Percentiles rank a stretch among this genome's conserved stretches.
phyloP scores from a whole-genome alignment of 2,113 vertebrate species.

The Stegostoma tigrinum region DNA sequence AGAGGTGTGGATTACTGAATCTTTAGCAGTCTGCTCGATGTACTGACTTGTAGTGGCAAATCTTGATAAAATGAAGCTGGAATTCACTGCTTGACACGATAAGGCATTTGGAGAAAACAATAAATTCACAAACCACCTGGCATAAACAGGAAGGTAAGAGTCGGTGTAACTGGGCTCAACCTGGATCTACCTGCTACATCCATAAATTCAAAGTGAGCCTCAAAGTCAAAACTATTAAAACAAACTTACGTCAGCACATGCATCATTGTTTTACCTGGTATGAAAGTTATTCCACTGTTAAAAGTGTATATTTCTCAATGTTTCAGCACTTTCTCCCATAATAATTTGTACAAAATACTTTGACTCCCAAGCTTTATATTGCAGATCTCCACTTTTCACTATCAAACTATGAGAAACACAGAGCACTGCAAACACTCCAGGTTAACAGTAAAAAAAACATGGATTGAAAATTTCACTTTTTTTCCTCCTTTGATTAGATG shows the following conservation, averaged over 20 bases:
- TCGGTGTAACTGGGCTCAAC: not conserved
- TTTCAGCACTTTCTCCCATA: not conserved
- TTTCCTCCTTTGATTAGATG: not conserved
- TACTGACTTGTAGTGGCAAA: not conserved
- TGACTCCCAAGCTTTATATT: not conserved
- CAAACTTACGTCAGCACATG: not conserved
- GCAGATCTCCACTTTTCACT: not conserved
- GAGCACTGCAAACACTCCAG: not conserved
- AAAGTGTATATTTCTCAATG: not conserved
- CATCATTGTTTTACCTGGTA: not conserved
- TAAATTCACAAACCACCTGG: not conserved
- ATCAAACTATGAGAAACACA: not conserved
- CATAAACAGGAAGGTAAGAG: not conserved
- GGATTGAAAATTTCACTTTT: not conserved
- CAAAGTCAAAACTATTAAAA: not conserved
- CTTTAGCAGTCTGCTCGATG: not conserved
- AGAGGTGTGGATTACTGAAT: not conserved
- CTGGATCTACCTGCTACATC: not conserved
- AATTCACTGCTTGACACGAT: not conserved
- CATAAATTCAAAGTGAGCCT: not conserved
- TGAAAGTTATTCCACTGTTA: not conserved
- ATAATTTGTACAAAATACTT: not conserved
- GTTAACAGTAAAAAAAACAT: not conserved
- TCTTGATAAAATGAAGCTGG: conserved; percentile 4
- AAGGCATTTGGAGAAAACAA: not conserved